A percentile compares a stretch with the other conserved stretches of the same genome.
Evolutionary conservation across 64 coral and sea anemone species (phyloP).

Genomic region (Actinia tenebrosa): DNA sequence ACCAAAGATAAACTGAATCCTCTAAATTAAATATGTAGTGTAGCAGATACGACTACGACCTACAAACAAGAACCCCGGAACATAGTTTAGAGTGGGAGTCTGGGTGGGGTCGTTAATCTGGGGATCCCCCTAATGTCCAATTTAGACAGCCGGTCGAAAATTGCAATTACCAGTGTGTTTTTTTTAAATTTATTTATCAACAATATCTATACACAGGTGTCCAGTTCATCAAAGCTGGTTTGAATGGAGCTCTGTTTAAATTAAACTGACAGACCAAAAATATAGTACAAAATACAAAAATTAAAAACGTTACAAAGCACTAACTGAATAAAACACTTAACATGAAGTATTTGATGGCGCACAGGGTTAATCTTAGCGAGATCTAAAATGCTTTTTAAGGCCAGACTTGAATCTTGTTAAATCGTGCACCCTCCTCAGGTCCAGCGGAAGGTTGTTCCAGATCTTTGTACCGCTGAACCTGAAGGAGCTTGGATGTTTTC

Average conservation of each 20-base stretch:
- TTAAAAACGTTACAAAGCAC: neutral
- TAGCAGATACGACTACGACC: too few species aligned
- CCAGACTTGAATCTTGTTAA: too few species aligned
- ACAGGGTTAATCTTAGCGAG: neutral
- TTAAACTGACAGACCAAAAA: neutral
- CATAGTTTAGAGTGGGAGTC: too few species aligned
- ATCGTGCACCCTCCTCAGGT: too few species aligned
- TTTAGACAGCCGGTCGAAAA: too few species aligned
- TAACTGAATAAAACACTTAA: neutral
- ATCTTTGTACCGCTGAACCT: slow-evolving; percentile 26
- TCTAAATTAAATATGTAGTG: too few species aligned
- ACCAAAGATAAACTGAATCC: too few species aligned
- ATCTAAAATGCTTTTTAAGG: neutral
- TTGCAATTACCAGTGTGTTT: too few species aligned
- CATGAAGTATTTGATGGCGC: neutral
- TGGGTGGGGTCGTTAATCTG: too few species aligned
- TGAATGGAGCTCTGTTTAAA: neutral
- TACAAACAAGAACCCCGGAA: too few species aligned
- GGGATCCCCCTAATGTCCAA: too few species aligned
- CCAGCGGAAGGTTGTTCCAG: neutral
- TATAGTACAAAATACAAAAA: neutral
- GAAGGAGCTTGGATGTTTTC: slow-evolving; percentile 34
- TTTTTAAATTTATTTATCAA: slow-evolving; percentile 12
- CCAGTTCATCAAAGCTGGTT: neutral
- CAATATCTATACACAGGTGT: neutral